Base-by-base conservation (phyloP, 1,140 invertebrate genomes). In the Belonocnema kinseyi region DNA sequence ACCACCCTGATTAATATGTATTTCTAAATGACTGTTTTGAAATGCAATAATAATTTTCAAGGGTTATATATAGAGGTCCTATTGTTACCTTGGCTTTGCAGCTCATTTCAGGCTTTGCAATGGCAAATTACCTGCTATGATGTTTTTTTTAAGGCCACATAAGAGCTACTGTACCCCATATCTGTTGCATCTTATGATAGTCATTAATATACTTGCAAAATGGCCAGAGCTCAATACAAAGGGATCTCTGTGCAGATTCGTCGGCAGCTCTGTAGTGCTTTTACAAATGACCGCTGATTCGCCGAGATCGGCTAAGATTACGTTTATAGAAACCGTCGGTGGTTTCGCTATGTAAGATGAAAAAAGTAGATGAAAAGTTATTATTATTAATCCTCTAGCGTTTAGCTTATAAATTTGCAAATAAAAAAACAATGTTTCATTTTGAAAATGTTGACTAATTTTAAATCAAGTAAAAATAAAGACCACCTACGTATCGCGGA, bases 181-280 rank as follows among this genome's bases (percentile, higher is more conserved):
- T 66, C 61, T 66, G 26, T 26, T 73, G 66, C 70, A 78, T 83
- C 74, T 50, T 66, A 72, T 50, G 79, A 66, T 66, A 83, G 76
- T 83, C 79, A 75, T 80, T 81, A 81, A 80, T 73, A 76, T 71
- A 79, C 75, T 83, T 77, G 77, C 74, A 52, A 80, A 83, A 77
- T 66, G 77, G 73, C 75, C 77, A 17, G 50, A 72, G n/a, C 50
- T 76, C 72, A 16, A 26, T 58, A 83, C 76, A 83, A 83, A 79
- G 82, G 76, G 77, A 51, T 51, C 54, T 70, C 77, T 83, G 82
- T 83, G 74, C n/a, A 53, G 26, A 66, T 74, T 50, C 46, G 26
- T 73, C 61, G 61, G 61, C 61, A 77, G 61, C 56, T 80, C 75
- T 73, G 75, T 66, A 66, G 73, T 75, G 81, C 73, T 77, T 11